Base-by-base conservation (phyloP, 1,140 invertebrate species). In the Pemphigus obesinymphae region DNA sequence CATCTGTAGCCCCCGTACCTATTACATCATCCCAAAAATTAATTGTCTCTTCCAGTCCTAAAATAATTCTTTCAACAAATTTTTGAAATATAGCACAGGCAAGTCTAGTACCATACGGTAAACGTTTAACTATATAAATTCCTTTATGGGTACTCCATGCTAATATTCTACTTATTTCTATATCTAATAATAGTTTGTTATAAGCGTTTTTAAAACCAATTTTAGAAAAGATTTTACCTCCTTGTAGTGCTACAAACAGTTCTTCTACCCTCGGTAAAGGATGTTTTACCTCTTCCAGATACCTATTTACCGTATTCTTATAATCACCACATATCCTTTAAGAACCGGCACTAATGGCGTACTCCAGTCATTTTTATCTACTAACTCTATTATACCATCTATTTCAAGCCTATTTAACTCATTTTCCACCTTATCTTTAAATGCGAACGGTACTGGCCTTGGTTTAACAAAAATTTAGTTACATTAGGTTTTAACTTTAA, bases 271-370 rank as follows among this genome's bases (percentile, higher is more conserved):
- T n/a, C n/a, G n/a, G n/a, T n/a, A n/a, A n/a, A n/a, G n/a, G n/a
- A n/a, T n/a, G n/a, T n/a, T 61, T 61, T 13, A 61, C 58, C 11
- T 61, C 29, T 29, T 61, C 29, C 10, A 61, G 17, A n/a, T 31
- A 61, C 29, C 15, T 61, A 31, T 61, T 61, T 1, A 61, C 26
- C 15, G 58, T 61, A 15, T 10, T 55, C 23, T 55, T 55, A 23
- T 55, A 55, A 26, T 26, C 53, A 26, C 7, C 53, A 26, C n/a
- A 55, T 23, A 55, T 23, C 11, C 53, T 23, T 82, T 82, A 6
- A 53, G 15, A 6, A 82, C 48, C 2, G 66, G 34, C 11, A 82
- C 82, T 10, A 82, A n/a, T 5, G 82, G 68, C 11, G 68, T 55
- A 0, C 23, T 34, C 50, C 48, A 82, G 3, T 82, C 31, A 20